A percentile compares a stretch with the other conserved stretches of the same genome.
Evolutionary conservation across 2,888 invertebrate species (phyloP).

Genomic region (Tiphia femorata): DNA sequence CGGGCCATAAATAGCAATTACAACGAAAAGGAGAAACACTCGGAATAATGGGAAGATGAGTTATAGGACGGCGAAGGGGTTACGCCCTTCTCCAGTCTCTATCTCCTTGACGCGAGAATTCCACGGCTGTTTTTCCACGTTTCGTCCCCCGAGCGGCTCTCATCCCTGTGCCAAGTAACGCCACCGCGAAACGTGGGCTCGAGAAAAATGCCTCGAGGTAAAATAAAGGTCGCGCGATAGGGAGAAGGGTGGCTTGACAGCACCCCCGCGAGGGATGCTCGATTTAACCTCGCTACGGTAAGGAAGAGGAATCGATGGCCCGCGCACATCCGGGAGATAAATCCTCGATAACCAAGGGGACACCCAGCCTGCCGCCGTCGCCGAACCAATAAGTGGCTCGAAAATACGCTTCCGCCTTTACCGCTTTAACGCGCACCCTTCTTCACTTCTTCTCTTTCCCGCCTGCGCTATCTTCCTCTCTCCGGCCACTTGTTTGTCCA

Average conservation of each 20-base stretch:
- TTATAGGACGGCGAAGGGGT: background rate
- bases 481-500: background rate
- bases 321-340: constrained; percentile 53
- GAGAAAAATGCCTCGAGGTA: constrained; percentile 35
- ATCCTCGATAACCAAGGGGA: constrained; percentile 51
- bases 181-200: constrained; percentile 7
- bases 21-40: background rate
- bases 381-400: constrained; percentile 39
- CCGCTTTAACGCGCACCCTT: constrained; percentile 27
- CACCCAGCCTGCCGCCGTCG: constrained; percentile 19
- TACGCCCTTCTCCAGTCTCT: background rate
- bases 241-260: constrained; percentile 34
- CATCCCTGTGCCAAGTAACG: too few relatives aligned
- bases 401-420: constrained; percentile 38
- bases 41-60: background rate
- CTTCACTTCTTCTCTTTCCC: background rate
- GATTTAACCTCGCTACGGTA: constrained; percentile 52
- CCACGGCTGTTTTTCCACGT: constrained; percentile 15
- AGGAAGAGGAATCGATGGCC: constrained; percentile 51
- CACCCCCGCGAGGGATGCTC: constrained; percentile 52
- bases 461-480: background rate
- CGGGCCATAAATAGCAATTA: too few relatives aligned
- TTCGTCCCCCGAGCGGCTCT: too few relatives aligned
- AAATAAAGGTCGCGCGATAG: constrained; percentile 38
- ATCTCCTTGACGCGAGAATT: background rate